Conservation (phyloP, 2,113 vertebrate species). For the Chlamydotis undulata region DNA sequence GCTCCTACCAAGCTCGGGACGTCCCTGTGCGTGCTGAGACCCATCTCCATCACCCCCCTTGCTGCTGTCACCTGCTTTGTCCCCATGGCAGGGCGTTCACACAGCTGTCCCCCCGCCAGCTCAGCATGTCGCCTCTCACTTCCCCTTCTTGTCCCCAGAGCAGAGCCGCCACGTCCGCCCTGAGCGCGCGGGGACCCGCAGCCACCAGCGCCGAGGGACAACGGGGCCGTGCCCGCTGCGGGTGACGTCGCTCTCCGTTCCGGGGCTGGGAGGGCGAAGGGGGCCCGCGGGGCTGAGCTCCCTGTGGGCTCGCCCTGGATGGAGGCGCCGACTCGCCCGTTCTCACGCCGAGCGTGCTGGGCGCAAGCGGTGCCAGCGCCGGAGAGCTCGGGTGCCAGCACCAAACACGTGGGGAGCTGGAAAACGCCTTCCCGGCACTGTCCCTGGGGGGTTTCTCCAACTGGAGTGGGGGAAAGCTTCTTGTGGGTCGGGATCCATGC, state of each 20-base stretch:
- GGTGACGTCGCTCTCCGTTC: background rate
- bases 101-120: background rate
- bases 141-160: background rate
- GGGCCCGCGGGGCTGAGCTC: background rate
- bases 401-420: background rate
- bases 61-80: background rate
- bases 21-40: fast-evolving
- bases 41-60: fast-evolving
- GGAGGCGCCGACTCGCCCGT: background rate
- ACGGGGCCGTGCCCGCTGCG: background rate
- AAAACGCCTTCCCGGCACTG: background rate
- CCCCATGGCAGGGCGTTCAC: fast-evolving
- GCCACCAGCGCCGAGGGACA: background rate
- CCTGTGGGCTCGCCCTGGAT: background rate
- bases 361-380: background rate
- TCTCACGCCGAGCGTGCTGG: fast-evolving
- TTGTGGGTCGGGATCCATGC: background rate
- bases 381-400: background rate
- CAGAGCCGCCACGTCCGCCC: background rate
- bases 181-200: fast-evolving
- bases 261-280: fast-evolving
- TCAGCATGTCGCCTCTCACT: fast-evolving
- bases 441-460: background rate
- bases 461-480: background rate
- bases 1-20: background rate